These are phyloP conservation scores for Muscina levida DNA, from an alignment of 2,888 invertebrate genomes.

Conservation along the genomic window DNA sequence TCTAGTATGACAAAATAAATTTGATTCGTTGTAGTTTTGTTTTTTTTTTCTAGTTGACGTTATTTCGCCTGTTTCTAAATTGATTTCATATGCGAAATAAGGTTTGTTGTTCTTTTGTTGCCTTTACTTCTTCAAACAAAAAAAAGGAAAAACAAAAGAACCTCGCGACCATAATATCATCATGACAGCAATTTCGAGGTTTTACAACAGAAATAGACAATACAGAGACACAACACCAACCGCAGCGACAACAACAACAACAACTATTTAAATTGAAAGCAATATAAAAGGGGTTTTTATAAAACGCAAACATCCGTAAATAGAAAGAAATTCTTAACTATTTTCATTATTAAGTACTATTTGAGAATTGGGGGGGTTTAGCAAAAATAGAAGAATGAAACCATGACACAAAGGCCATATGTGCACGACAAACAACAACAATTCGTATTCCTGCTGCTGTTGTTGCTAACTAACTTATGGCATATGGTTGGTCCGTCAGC, in stretches of 20 bases:
- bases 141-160: background rate
- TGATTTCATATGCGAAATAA: slow-evolving; percentile 21
- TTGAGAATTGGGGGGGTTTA: slow-evolving; percentile 13
- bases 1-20: slow-evolving; percentile 19
- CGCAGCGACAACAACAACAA: background rate
- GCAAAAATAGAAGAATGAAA: slow-evolving; percentile 1
- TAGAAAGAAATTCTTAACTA: slow-evolving; percentile 33
- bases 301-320: slow-evolving; percentile 16
- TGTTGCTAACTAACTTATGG: too few relatives aligned
- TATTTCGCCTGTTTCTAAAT: slow-evolving; percentile 1
- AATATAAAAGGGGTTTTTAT: slow-evolving; percentile 8
- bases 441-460: slow-evolving; percentile 5
- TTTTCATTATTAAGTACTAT: slow-evolving; percentile 19
- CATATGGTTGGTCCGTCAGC: slow-evolving; percentile 5
- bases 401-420: background rate
- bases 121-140: background rate
- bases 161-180: background rate
- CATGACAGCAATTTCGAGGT: background rate
- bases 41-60: background rate
- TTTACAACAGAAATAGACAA: slow-evolving; percentile 18
- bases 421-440: background rate
- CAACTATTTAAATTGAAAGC: background rate
- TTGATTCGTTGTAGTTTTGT: background rate
- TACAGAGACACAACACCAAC: slow-evolving; percentile 2
- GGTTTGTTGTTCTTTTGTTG: too few relatives aligned